phyloP scores from a whole-genome alignment of 2,797 vertebrate species.

The Peromyscus attwateri region DNA sequence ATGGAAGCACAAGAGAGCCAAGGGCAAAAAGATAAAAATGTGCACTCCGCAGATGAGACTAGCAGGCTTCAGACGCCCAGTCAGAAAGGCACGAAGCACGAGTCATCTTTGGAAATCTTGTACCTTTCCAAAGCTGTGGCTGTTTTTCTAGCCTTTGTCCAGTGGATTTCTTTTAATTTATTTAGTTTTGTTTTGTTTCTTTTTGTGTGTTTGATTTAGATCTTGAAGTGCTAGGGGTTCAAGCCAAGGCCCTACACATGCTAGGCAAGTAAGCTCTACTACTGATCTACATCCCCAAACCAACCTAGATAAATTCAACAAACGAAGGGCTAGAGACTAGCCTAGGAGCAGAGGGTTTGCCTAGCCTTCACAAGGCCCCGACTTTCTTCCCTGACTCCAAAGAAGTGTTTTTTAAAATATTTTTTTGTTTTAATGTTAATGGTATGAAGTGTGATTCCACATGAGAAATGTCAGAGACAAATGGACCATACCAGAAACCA shows the following conservation, averaged over 20 bases:
- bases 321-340: not conserved
- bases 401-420: not conserved
- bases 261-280: not conserved
- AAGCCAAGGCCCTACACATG: not conserved
- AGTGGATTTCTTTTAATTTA: not conserved
- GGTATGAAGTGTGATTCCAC: conserved; percentile 12
- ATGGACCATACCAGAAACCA: not conserved
- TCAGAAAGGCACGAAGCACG: not conserved
- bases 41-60: not conserved
- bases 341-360: not conserved
- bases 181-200: not conserved
- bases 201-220: not conserved
- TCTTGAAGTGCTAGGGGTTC: not conserved
- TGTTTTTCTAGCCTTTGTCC: conserved; percentile 12
- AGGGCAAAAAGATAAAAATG: conserved; percentile 30
- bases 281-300: not conserved
- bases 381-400: not conserved
- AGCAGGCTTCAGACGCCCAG: not conserved
- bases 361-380: not conserved
- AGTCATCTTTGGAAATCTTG: not conserved
- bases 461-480: conserved; percentile 57
- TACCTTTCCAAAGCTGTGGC: not conserved
- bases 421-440: conserved; percentile 1
- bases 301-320: not conserved
- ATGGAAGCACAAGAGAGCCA: not conserved